Percentiles rank a stretch among this genome's conserved stretches.
Evolutionary conservation across 2,797 vertebrate species (phyloP).

Genomic region (Schizopygopsis pylzovi): DNA sequence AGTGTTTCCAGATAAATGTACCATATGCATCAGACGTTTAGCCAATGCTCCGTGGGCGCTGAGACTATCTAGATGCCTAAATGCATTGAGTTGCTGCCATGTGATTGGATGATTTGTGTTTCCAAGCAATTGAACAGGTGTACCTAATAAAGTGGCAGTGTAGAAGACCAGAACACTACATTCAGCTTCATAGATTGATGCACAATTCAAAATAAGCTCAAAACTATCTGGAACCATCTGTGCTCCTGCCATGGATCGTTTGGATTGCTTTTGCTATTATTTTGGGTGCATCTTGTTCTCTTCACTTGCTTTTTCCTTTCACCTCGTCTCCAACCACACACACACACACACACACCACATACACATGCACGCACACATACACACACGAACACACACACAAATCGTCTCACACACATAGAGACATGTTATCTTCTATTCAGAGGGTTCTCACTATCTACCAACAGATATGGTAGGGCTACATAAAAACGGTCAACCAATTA

Average conservation of each 20-base stretch:
- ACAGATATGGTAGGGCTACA: neutral
- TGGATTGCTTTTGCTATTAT: neutral
- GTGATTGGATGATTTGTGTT: no score
- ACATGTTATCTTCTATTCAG: slow-evolving; percentile 12
- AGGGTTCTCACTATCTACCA: neutral
- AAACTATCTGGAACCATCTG: neutral
- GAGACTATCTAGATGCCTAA: no score
- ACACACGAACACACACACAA: neutral
- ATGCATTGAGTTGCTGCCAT: no score
- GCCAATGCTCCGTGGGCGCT: no score
- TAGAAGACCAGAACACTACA: neutral
- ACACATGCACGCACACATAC: neutral
- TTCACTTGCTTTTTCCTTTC: neutral
- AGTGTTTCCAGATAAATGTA: no score
- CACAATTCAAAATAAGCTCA: neutral
- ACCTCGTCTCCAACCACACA: neutral
- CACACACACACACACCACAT: neutral
- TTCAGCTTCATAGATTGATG: neutral
- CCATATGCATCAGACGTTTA: no score
- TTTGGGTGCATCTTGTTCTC: slow-evolving; percentile 7
- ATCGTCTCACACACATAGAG: neutral
- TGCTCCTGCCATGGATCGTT: neutral
- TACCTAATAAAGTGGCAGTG: no score
- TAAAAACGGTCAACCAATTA: slow-evolving; percentile 25
- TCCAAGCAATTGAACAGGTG: no score